phyloP scores from a whole-genome alignment of 2,888 invertebrate species.

The Alloscopus bannaensis region DNA sequence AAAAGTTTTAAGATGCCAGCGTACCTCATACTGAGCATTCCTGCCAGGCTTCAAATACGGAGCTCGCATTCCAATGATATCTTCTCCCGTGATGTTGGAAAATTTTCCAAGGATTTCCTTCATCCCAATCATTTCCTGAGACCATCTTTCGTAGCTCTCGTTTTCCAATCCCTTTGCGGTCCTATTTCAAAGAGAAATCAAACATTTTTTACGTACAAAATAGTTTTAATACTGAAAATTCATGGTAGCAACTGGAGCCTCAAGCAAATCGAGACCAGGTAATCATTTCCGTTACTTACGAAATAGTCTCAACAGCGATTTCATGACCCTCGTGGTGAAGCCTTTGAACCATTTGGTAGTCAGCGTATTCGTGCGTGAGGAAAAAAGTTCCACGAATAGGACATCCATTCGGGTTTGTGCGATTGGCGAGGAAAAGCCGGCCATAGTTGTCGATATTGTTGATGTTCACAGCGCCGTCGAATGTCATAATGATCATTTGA shows the following conservation, averaged over 20 bases:
- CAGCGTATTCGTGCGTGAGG: slow-evolving; percentile 91
- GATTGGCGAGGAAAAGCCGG: slow-evolving; percentile 85
- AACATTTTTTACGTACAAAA: slow-evolving; percentile 8
- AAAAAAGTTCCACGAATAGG: slow-evolving; percentile 94
- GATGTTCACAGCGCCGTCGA: slow-evolving; percentile 94
- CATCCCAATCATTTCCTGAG: slow-evolving; percentile 96
- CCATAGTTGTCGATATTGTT: slow-evolving; percentile 93
- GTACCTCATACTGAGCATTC: slow-evolving; percentile 92
- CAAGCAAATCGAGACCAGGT: not conserved
- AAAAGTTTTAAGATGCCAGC: too few relatives aligned
- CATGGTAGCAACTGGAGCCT: not conserved
- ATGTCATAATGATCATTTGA: slow-evolving; percentile 93
- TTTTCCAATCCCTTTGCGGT: slow-evolving; percentile 90
- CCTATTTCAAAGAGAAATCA: too few relatives aligned
- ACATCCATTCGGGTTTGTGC: slow-evolving; percentile 93
- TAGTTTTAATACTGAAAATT: slow-evolving; percentile 3
- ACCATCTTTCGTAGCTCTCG: slow-evolving; percentile 94
- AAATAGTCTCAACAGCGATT: slow-evolving; percentile 83
- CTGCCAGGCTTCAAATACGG: slow-evolving; percentile 94
- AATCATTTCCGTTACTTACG: slow-evolving; percentile 82
- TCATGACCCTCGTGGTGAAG: slow-evolving; percentile 93
- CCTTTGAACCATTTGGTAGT: slow-evolving; percentile 94
- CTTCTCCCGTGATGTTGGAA: slow-evolving; percentile 87
- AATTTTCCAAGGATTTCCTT: slow-evolving; percentile 89
- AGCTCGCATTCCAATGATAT: slow-evolving; percentile 90